These are phyloP conservation scores for Muntiacus reevesi DNA, from an alignment of 2,113 vertebrate species.

Conservation along the genomic window DNA sequence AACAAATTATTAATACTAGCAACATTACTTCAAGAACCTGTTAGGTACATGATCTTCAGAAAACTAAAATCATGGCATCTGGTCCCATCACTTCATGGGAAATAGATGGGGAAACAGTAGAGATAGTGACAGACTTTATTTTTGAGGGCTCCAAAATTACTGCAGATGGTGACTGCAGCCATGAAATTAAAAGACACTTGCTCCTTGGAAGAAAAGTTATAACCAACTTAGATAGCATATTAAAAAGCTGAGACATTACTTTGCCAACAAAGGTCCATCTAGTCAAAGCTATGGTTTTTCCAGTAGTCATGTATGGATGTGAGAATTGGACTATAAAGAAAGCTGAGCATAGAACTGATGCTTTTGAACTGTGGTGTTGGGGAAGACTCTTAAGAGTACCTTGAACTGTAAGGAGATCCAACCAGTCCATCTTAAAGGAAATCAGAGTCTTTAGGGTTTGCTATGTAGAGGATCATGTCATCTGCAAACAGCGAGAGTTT, in stretches of 20 bases:
- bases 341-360: not conserved
- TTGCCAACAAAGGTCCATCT: not conserved
- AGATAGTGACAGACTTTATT: not conserved
- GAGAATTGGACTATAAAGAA: not conserved
- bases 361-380: not conserved
- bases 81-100: not conserved
- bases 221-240: not conserved
- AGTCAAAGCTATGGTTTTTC: not conserved
- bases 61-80: not conserved
- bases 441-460: too few species aligned
- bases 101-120: not conserved
- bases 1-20: not conserved
- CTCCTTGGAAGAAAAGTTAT: not conserved
- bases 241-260: not conserved
- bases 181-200: not conserved
- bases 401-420: not conserved
- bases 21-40: not conserved
- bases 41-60: not conserved
- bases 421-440: not conserved
- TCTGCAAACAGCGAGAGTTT: too few species aligned
- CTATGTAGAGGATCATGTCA: too few species aligned
- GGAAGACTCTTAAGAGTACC: not conserved
- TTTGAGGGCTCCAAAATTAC: not conserved
- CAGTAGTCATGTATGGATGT: not conserved
- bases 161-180: not conserved